phyloP scores from a whole-genome alignment of 2,888 invertebrate species.

The Dimorphilus gyrociliatus region DNA sequence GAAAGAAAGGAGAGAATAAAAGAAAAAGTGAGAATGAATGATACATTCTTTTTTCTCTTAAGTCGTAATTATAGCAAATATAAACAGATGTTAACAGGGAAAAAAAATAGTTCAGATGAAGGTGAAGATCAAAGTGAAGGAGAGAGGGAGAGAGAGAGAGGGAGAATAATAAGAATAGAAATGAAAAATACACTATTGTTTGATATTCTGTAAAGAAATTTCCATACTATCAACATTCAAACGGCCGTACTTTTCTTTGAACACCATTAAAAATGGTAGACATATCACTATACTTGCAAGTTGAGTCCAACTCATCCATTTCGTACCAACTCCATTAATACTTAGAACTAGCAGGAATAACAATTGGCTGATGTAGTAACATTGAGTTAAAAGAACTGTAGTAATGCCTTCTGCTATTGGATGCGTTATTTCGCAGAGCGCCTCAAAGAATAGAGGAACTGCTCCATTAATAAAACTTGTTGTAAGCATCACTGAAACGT shows the following conservation, averaged over 20 bases:
- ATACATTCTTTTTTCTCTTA: too few relatives aligned
- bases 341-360: slow-evolving; percentile 2
- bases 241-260: slow-evolving; percentile 3
- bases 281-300: slow-evolving; percentile 12
- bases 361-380: slow-evolving; percentile 5
- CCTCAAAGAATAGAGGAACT: slow-evolving; percentile 6
- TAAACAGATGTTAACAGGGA: too few relatives aligned
- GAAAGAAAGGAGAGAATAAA: slow-evolving; percentile 2
- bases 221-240: slow-evolving; percentile 1
- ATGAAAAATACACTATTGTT: background rate
- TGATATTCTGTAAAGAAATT: too few relatives aligned
- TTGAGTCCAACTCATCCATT: slow-evolving; percentile 23
- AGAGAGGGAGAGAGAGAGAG: slow-evolving; percentile 4
- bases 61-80: too few relatives aligned
- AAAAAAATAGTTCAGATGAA: too few relatives aligned
- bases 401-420: slow-evolving; percentile 6
- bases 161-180: slow-evolving; percentile 2
- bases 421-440: slow-evolving; percentile 5
- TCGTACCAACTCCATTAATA: slow-evolving; percentile 11
- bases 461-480: slow-evolving; percentile 4
- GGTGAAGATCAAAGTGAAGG: slow-evolving; percentile 4
- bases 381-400: slow-evolving; percentile 5
- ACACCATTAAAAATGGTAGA: slow-evolving; percentile 6
- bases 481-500: slow-evolving; percentile 4
- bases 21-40: slow-evolving; percentile 4